phyloP scores from a whole-genome alignment of 2,113 vertebrate genomes.

The Channa argus region DNA sequence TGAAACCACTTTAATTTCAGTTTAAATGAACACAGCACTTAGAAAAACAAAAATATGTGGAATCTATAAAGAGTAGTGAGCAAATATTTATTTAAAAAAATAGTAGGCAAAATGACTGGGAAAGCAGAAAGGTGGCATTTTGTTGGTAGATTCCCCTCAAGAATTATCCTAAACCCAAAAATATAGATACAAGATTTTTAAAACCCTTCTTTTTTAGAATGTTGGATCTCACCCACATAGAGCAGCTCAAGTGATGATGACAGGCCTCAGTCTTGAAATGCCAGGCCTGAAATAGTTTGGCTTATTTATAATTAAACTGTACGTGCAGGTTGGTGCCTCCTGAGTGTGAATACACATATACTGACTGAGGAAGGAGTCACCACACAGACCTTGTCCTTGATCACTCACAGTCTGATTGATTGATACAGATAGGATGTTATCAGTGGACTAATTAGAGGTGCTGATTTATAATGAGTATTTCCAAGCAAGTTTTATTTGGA shows the following conservation, averaged over 20 bases:
- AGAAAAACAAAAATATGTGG: too few species aligned
- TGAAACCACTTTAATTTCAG: too few species aligned
- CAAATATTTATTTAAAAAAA: too few species aligned
- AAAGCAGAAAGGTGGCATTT: too few species aligned
- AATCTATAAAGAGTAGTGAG: too few species aligned
- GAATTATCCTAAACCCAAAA: background rate
- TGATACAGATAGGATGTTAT: background rate
- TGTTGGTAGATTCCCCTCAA: too few species aligned
- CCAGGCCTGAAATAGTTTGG: slow-evolving; percentile 71
- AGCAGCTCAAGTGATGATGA: slow-evolving; percentile 63
- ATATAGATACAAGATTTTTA: background rate
- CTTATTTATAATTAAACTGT: slow-evolving; percentile 64
- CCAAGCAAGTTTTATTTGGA: slow-evolving; percentile 8
- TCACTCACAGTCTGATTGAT: background rate
- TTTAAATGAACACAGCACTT: too few species aligned
- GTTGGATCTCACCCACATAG: slow-evolving; percentile 53
- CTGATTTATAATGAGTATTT: slow-evolving; percentile 39
- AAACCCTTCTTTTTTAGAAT: background rate
- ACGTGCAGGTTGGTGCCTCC: slow-evolving; percentile 4
- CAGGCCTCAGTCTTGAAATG: slow-evolving; percentile 53
- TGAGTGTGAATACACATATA: slow-evolving; percentile 7
- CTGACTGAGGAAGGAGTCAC: background rate
- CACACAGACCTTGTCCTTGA: background rate
- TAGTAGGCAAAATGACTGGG: too few species aligned
- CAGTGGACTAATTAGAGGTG: slow-evolving; percentile 19